phyloP scores from a whole-genome alignment of 2,113 vertebrate species.

The Hemibates koningsi region DNA sequence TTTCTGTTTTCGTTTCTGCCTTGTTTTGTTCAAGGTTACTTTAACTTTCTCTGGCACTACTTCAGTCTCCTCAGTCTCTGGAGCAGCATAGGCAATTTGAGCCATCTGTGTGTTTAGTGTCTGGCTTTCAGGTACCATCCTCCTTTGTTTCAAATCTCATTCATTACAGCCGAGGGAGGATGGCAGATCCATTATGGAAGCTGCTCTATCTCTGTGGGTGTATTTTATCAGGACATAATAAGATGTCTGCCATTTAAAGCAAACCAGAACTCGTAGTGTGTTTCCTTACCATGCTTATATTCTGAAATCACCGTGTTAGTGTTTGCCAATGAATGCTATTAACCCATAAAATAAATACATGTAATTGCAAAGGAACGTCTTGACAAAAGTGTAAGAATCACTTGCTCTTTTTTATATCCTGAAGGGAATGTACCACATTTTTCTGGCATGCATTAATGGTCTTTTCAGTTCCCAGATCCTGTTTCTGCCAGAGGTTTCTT shows the following conservation, averaged over 20 bases:
- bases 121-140: conserved; percentile 70
- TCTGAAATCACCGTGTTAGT: not conserved
- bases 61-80: conserved; percentile 58
- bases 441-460: not conserved
- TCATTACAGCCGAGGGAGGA: conserved; percentile 70
- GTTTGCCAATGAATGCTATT: not conserved
- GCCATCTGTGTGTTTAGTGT: conserved; percentile 69
- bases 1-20: conserved; percentile 33
- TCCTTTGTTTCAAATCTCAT: conserved; percentile 71
- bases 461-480: not conserved
- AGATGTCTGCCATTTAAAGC: conserved; percentile 53
- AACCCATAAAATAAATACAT: not conserved
- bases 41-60: conserved; percentile 61
- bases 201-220: conserved; percentile 61
- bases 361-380: not conserved
- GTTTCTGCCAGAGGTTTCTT: not conserved
- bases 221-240: conserved; percentile 66
- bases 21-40: conserved; percentile 62
- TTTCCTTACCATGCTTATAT: not conserved
- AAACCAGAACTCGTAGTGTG: not conserved
- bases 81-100: conserved; percentile 62
- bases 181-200: conserved; percentile 66
- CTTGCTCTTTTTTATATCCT: not conserved
- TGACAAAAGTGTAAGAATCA: not conserved
- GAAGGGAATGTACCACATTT: not conserved